Percentiles rank a stretch among this genome's conserved stretches.
These are phyloP conservation scores for Desmophyllum pertusum DNA, from an alignment of 92 coral and sea anemone genomes.

Conservation along the genomic window DNA sequence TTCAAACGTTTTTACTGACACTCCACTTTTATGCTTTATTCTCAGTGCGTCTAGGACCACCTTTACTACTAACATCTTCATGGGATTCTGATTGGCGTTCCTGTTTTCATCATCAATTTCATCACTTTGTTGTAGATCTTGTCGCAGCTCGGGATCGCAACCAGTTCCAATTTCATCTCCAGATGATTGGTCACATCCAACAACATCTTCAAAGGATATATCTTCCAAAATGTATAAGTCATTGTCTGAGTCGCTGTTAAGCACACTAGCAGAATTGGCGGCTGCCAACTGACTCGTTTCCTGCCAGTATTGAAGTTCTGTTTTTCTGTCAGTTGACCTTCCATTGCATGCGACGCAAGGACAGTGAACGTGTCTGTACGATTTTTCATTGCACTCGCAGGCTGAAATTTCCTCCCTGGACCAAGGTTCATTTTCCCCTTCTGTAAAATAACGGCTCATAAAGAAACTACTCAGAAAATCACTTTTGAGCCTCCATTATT, in stretches of 20 bases:
- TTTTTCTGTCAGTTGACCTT: slow-evolving; percentile 67
- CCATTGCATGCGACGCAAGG: slow-evolving; percentile 70
- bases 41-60: slow-evolving; percentile 73
- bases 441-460: too few species aligned
- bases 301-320: slow-evolving; percentile 70
- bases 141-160: slow-evolving; percentile 3
- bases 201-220: slow-evolving; percentile 30
- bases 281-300: slow-evolving; percentile 38
- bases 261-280: slow-evolving; percentile 7
- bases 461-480: too few species aligned
- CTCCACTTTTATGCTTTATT: slow-evolving; percentile 70
- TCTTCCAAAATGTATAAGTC: slow-evolving; percentile 26
- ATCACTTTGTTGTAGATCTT: slow-evolving; percentile 35
- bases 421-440: too few species aligned
- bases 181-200: too few species aligned
- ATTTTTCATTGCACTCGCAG: slow-evolving; percentile 64
- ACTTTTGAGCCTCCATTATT: too few species aligned
- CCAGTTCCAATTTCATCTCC: slow-evolving; percentile 18
- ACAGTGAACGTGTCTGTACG: slow-evolving; percentile 77
- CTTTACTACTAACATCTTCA: slow-evolving; percentile 58
- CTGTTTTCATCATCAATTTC: slow-evolving; percentile 21
- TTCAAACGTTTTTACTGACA: slow-evolving; percentile 65
- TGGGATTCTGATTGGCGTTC: slow-evolving; percentile 38
- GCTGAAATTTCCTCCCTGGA: too few species aligned
- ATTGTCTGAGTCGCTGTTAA: slow-evolving; percentile 22